Conservation (phyloP, 1,140 invertebrate genomes). For the Drosophila azteca region DNA sequence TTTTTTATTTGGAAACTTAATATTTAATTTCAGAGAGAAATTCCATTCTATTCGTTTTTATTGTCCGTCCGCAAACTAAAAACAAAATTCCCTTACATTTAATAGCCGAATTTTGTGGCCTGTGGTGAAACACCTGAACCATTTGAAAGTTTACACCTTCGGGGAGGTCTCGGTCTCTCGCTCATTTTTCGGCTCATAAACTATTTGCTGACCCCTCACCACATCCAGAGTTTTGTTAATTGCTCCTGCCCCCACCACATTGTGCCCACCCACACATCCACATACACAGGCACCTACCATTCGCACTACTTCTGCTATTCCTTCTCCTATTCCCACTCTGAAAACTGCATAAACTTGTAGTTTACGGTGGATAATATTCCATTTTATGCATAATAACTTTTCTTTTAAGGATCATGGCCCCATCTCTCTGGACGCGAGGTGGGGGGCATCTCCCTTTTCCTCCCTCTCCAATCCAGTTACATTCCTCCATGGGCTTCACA, state of each 20-base stretch:
- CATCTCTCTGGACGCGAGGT: constrained; percentile 1
- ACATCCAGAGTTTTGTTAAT: constrained; percentile 22
- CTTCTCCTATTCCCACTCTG: neutral
- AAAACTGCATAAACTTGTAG: constrained; percentile 13
- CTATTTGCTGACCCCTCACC: constrained; percentile 29
- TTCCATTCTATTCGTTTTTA: too few species aligned
- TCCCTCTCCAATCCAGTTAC: neutral
- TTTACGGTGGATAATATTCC: constrained; percentile 39
- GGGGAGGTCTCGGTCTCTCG: neutral
- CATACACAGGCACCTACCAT: too few species aligned
- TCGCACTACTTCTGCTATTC: too few species aligned
- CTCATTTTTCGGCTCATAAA: constrained; percentile 9
- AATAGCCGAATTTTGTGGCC: constrained; percentile 5
- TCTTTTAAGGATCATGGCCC: constrained; percentile 27
- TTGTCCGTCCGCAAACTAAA: neutral
- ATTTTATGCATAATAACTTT: constrained; percentile 57
- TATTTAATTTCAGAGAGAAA: too few species aligned
- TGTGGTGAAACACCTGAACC: neutral
- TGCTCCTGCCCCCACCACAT: constrained; percentile 7
- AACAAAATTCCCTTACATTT: constrained; percentile 19
- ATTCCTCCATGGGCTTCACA: neutral
- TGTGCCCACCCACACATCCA: neutral
- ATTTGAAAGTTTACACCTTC: constrained; percentile 14
- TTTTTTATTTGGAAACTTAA: too few species aligned
- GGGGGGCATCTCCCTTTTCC: constrained; percentile 15